Percentiles rank a stretch among this genome's conserved stretches.
Conservation (phyloP, 1,140 invertebrate genomes). For the Apis dorsata region DNA sequence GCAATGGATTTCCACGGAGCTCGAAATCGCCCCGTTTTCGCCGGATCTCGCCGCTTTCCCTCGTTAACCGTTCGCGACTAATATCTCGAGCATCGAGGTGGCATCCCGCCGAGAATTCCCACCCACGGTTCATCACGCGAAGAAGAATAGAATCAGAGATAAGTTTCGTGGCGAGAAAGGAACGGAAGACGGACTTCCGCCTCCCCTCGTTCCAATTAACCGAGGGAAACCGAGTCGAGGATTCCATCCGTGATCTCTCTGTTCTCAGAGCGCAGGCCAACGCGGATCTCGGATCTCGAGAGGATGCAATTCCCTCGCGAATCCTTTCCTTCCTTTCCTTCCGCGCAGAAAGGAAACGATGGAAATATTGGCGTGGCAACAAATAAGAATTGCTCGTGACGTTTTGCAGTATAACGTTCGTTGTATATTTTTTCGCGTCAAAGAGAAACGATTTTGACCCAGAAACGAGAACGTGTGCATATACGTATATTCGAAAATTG, state of each 20-base stretch:
- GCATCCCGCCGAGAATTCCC: not conserved
- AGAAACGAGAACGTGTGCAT: constrained; percentile 10
- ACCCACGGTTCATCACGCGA: not conserved
- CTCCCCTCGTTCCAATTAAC: not conserved
- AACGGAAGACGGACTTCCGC: too few relatives aligned
- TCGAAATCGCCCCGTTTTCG: not conserved
- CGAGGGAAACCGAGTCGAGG: not conserved
- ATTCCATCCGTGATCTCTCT: not conserved
- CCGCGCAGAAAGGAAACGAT: constrained; percentile 1
- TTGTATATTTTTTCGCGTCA: not conserved
- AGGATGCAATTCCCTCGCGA: constrained; percentile 58
- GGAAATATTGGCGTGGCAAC: constrained; percentile 58
- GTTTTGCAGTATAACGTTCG: not conserved
- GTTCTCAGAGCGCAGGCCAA: too few relatives aligned
- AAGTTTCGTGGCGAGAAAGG: not conserved
- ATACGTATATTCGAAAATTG: not conserved
- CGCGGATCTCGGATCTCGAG: constrained; percentile 15
- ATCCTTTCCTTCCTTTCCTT: constrained; percentile 19
- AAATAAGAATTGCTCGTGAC: constrained; percentile 52
- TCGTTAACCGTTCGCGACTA: not conserved
- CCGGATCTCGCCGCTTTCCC: not conserved
- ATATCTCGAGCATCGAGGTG: not conserved
- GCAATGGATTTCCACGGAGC: not conserved
- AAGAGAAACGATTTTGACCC: constrained; percentile 9
- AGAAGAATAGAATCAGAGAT: not conserved